phyloP scores from a whole-genome alignment of 92 coral and sea anemone genomes.

The Metridium senile region DNA sequence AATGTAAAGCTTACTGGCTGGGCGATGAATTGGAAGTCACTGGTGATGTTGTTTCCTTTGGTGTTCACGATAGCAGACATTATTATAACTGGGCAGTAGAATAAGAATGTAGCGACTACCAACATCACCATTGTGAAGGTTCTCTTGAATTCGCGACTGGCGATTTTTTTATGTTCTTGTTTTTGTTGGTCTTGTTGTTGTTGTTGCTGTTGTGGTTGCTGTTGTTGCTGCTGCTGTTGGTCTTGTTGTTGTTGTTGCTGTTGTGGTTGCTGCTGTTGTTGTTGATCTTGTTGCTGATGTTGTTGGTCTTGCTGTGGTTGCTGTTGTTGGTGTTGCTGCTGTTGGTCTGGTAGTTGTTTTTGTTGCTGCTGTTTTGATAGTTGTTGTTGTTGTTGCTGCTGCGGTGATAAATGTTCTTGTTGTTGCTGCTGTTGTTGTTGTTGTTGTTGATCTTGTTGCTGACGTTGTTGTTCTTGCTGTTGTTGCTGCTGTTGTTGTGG shows the following conservation, averaged over 20 bases:
- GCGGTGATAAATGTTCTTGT: neutral
- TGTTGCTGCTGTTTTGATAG: neutral
- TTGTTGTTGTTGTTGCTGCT: neutral
- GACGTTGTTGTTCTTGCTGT: neutral
- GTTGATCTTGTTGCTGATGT: too few relatives aligned
- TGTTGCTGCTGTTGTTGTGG: neutral
- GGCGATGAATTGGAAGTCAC: neutral
- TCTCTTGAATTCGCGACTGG: constrained; percentile 3
- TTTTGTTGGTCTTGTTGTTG: too few relatives aligned
- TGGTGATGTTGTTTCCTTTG: neutral
- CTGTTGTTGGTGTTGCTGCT: too few relatives aligned
- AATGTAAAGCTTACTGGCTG: neutral
- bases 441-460: neutral
- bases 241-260: too few relatives aligned
- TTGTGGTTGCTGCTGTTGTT: too few relatives aligned
- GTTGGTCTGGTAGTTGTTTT: neutral
- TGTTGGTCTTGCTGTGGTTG: too few relatives aligned
- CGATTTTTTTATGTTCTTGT: neutral
- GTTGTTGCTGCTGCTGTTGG: too few relatives aligned
- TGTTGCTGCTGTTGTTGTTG: neutral
- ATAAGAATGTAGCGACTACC: neutral
- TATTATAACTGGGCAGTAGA: neutral
- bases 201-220: too few relatives aligned
- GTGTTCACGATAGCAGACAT: neutral
- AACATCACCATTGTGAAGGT: neutral